Conservation (phyloP, 2,113 vertebrate species). For the Crotophaga sulcirostris region DNA sequence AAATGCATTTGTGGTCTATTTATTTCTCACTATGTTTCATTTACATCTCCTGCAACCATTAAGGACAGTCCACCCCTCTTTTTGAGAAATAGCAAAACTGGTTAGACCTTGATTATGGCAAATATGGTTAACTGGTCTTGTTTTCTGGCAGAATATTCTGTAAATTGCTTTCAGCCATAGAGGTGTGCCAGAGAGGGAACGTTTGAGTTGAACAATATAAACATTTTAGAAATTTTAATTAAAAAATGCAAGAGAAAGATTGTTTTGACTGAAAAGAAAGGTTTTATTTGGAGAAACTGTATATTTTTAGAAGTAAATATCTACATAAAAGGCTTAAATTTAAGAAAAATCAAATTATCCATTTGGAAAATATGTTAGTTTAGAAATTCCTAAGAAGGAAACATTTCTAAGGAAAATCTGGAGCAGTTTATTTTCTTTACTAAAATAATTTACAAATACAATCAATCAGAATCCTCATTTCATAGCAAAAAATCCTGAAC, state of each 20-base stretch:
- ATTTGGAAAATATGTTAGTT: neutral
- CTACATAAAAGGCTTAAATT: neutral
- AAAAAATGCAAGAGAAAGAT: neutral
- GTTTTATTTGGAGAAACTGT: neutral
- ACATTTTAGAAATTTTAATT: neutral
- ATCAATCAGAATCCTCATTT: neutral
- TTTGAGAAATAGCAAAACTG: neutral
- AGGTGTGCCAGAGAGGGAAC: neutral
- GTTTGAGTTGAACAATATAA: neutral
- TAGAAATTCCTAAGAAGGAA: neutral
- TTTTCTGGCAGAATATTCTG: slow-evolving; percentile 4
- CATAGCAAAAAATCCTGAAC: neutral
- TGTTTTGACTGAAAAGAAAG: neutral
- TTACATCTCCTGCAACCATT: neutral
- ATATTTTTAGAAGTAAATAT: neutral
- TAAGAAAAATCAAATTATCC: neutral
- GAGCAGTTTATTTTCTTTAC: neutral
- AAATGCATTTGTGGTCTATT: neutral
- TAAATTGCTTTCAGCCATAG: neutral
- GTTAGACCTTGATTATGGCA: neutral
- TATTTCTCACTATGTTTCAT: neutral
- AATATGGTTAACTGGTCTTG: neutral
- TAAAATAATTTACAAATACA: neutral
- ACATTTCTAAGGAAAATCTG: neutral
- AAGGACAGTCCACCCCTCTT: neutral